phyloP scores from a whole-genome alignment of 2,113 vertebrate species.

The Ctenodactylus gundi region DNA sequence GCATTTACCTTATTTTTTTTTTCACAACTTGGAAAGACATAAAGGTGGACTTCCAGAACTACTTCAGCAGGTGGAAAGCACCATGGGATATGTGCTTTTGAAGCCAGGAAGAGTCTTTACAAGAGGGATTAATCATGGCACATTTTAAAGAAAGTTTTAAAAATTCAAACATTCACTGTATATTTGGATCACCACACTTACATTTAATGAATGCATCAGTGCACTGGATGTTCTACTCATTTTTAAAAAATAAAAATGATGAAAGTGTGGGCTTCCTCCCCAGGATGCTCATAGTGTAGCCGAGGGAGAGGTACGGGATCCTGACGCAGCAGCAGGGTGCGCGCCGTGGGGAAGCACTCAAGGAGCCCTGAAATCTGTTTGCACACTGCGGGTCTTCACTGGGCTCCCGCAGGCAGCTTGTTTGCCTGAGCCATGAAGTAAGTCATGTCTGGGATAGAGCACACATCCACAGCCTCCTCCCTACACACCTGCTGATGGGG shows the following conservation, averaged over 20 bases:
- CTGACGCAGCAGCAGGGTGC: not conserved
- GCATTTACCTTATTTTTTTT: too few relatives aligned
- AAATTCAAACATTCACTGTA: too few relatives aligned
- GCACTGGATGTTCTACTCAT: not conserved
- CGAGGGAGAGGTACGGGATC: not conserved
- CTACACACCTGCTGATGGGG: not conserved
- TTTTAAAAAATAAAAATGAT: not conserved
- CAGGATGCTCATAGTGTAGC: not conserved
- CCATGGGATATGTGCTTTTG: too few relatives aligned
- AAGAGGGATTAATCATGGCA: too few relatives aligned
- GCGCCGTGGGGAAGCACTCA: rapidly evolving
- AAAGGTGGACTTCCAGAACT: too few relatives aligned
- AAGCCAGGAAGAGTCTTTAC: too few relatives aligned
- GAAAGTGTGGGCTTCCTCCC: not conserved
- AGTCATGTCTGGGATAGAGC: not conserved
- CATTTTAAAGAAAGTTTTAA: too few relatives aligned
- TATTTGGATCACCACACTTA: not conserved
- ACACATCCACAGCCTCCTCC: not conserved
- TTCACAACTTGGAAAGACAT: too few relatives aligned
- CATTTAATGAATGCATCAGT: not conserved
- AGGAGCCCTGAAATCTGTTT: not conserved
- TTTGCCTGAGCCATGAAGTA: not conserved
- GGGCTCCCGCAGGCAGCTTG: not conserved
- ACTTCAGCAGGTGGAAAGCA: too few relatives aligned
- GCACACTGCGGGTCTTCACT: not conserved